Conservation (phyloP, 1,140 invertebrate genomes). For the Macrostomum lignano region DNA sequence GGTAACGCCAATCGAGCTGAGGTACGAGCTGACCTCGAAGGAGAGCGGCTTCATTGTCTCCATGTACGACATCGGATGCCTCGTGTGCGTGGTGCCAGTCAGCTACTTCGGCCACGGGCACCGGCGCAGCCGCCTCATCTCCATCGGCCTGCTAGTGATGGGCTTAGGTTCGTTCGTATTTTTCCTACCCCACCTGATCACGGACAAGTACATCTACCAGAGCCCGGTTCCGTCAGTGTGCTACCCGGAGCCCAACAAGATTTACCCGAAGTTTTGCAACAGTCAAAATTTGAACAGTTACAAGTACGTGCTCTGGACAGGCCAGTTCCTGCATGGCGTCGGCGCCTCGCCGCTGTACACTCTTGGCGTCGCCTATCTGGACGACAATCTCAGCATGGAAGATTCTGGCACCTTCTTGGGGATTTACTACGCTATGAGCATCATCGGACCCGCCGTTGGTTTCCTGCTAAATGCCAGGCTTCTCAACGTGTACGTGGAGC, state of each 20-base stretch:
- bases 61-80: conserved; percentile 12
- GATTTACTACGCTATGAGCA: conserved; percentile 7
- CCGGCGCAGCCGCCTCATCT: conserved; percentile 9
- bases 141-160: conserved; percentile 10
- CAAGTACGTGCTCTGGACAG: conserved; percentile 42
- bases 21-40: conserved; percentile 11
- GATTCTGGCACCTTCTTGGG: conserved; percentile 26
- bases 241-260: too few relatives aligned
- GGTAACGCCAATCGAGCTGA: conserved; percentile 11
- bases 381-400: conserved; percentile 17
- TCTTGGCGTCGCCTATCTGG: conserved; percentile 16
- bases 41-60: conserved; percentile 12
- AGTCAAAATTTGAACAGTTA: too few relatives aligned
- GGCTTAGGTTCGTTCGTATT: conserved; percentile 13
- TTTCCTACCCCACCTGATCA: conserved; percentile 11
- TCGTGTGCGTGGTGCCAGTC: conserved; percentile 11
- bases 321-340: conserved; percentile 28
- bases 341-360: conserved; percentile 46
- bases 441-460: conserved; percentile 7
- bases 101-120: conserved; percentile 10
- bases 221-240: too few relatives aligned
- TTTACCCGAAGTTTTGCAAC: too few relatives aligned
- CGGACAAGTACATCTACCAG: conserved; percentile 12
- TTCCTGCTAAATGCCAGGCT: conserved; percentile 8
- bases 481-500: conserved; percentile 8